Evolutionary conservation across 1,140 invertebrate genomes (phyloP).

Genomic region (Zaprionus kolodkinae): DNA sequence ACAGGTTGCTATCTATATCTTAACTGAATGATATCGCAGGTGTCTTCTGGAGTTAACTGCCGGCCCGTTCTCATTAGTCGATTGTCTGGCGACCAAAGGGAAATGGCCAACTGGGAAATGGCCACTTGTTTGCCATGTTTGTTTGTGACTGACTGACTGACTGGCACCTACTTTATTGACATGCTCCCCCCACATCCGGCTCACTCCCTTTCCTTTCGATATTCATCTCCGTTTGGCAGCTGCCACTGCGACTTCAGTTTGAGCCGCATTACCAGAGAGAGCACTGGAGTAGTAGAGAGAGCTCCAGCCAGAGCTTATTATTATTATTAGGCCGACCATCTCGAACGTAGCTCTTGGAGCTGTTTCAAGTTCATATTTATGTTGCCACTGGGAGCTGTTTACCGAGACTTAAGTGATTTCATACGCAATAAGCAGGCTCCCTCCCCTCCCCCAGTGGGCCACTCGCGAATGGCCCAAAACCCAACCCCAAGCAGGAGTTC

Average conservation of each 20-base stretch:
- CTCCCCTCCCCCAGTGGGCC: conserved; percentile 25
- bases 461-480: conserved; percentile 9
- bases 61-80: conserved; percentile 12
- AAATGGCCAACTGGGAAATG: conserved; percentile 26
- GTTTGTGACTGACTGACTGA: too few relatives aligned
- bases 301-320: conserved; percentile 24
- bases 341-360: conserved; percentile 18
- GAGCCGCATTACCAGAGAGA: too few relatives aligned
- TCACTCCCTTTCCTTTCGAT: neutral
- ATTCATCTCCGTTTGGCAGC: neutral
- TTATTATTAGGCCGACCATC: conserved; percentile 20
- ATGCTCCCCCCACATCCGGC: neutral
- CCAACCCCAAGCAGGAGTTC: neutral
- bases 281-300: neutral
- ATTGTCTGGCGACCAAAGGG: conserved; percentile 18
- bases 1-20: too few relatives aligned
- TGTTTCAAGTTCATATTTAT: conserved; percentile 72
- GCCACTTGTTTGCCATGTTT: conserved; percentile 30
- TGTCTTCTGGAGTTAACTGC: neutral
- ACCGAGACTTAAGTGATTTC: conserved; percentile 75
- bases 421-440: conserved; percentile 48
- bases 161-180: neutral
- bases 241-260: neutral
- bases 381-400: conserved; percentile 74
- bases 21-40: too few relatives aligned